Percentiles rank a stretch among this genome's conserved stretches.
These are phyloP conservation scores for Loriculus beryllinus DNA, from an alignment of 2,797 vertebrate genomes.

Conservation along the genomic window DNA sequence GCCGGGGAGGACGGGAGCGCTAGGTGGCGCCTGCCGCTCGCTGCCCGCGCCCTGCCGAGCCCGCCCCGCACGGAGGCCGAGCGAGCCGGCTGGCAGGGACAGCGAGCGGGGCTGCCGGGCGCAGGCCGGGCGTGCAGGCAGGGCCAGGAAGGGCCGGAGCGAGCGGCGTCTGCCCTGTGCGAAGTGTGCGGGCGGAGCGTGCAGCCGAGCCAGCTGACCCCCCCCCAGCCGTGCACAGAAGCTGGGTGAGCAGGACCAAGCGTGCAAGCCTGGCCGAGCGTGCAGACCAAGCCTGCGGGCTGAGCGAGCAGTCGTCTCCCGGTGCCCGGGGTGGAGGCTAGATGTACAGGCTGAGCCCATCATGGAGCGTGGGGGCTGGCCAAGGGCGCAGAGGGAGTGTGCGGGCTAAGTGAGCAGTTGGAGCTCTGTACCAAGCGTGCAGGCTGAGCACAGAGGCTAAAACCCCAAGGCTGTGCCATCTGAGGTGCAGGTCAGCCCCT, in stretches of 20 bases:
- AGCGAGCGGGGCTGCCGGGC: too few relatives aligned
- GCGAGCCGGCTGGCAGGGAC: fast-evolving
- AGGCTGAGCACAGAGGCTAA: too few relatives aligned
- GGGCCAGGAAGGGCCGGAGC: fast-evolving
- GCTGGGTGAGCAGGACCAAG: fast-evolving
- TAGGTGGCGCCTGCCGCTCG: conserved; percentile 50
- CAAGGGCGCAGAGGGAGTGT: fast-evolving
- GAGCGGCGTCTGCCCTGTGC: not conserved
- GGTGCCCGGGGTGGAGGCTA: not conserved
- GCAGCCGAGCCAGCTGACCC: not conserved
- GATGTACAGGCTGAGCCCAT: not conserved
- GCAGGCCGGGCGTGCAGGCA: too few relatives aligned
- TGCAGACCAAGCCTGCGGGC: not conserved
- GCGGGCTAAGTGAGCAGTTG: not conserved
- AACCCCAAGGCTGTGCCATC: not conserved
- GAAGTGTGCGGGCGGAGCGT: not conserved
- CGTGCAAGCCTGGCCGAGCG: fast-evolving
- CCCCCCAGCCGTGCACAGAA: not conserved
- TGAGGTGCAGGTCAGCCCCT: not conserved
- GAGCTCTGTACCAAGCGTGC: fast-evolving
- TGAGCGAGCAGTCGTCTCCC: not conserved
- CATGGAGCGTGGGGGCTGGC: not conserved
- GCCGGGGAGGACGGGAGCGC: not conserved
- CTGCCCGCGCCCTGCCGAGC: not conserved
- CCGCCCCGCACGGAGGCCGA: not conserved